Evolutionary conservation across 2,888 invertebrate species (phyloP), one percentile per base, ranked within the genome.

Genomic region (Cantharis rufa): DNA sequence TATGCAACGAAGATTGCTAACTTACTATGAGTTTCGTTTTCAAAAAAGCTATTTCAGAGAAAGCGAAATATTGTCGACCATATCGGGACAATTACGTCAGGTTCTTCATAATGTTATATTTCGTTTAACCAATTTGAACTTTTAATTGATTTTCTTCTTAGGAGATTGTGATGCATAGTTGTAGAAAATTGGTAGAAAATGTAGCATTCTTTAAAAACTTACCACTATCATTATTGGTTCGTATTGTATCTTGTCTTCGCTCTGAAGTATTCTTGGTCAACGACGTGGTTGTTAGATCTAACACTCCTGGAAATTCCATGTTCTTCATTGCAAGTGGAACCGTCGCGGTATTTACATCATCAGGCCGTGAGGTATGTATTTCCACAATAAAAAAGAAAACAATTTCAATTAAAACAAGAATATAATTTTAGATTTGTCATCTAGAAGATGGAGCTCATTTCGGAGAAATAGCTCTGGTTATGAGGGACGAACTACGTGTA

Each of bases 41-140:
- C 91, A 91, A 81, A 90, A 90, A 79, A 87, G 88, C 73, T 92
- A 91, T 82, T 92, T 91, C 83, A 89, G 90, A 81, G 92, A 92
- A 81, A 88, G 89, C 7, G 88, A 89, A 61, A 91, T 91, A 69
- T 85, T 91, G 10, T 82, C 87, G 1, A 90, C 90, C 3, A 86
- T 92, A 10, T 91, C 92, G 48, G 90, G 91, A 76, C 88, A 87
- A 78, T 77, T 88, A 48, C 83, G 86, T 78, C 87, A 88, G 81
- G 87, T 86, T 80, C 64, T 73, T 70, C 85, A 69, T 69, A 15
- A 15, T 66, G 16, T n/a, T 15, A 18, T 1, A 11, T 13, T 71
- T 48, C 7, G 4, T 48, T 48, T n/a, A n/a, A n/a, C n/a, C 48
- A 48, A 48, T 48, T n/a, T n/a, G n/a, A 24, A 24, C 24, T 24